These are phyloP conservation scores for Sebastes schlegelii DNA, from an alignment of 2,113 vertebrate genomes.

Conservation along the genomic window DNA sequence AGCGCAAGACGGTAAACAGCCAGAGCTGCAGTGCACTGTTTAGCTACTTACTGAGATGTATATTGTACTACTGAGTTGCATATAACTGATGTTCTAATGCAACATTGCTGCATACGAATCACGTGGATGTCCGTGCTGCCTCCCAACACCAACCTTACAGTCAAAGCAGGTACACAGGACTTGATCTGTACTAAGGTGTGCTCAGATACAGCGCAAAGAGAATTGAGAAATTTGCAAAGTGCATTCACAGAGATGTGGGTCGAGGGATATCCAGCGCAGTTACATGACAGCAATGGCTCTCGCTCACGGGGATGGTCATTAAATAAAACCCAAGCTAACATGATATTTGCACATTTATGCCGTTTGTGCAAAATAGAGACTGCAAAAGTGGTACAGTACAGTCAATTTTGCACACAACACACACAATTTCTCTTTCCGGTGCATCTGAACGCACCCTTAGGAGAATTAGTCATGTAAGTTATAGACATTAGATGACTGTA, in stretches of 20 bases:
- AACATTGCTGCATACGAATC: constrained; percentile 89
- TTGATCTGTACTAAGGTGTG: constrained; percentile 42
- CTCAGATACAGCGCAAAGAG: constrained; percentile 67
- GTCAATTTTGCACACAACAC: neutral
- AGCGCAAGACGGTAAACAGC: neutral
- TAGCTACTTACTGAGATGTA: neutral
- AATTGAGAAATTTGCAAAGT: constrained; percentile 4
- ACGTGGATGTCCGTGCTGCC: constrained; percentile 92
- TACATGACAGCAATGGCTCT: neutral
- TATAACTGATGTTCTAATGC: constrained; percentile 87
- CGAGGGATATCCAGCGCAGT: neutral
- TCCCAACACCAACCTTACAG: constrained; percentile 87
- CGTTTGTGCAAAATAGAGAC: neutral
- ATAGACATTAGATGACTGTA: constrained; percentile 10
- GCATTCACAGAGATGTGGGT: constrained; percentile 12
- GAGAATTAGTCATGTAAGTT: neutral
- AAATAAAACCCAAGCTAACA: neutral
- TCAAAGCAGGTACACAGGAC: constrained; percentile 90
- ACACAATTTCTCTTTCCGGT: constrained; percentile 57
- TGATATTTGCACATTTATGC: neutral
- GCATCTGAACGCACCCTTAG: constrained; percentile 68
- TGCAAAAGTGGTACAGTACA: neutral
- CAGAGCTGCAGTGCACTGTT: neutral
- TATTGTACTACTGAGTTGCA: constrained; percentile 7
- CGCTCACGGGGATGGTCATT: neutral